Evolutionary conservation across 2,888 invertebrate species (phyloP).

Genomic region (Fragum whitleyi): DNA sequence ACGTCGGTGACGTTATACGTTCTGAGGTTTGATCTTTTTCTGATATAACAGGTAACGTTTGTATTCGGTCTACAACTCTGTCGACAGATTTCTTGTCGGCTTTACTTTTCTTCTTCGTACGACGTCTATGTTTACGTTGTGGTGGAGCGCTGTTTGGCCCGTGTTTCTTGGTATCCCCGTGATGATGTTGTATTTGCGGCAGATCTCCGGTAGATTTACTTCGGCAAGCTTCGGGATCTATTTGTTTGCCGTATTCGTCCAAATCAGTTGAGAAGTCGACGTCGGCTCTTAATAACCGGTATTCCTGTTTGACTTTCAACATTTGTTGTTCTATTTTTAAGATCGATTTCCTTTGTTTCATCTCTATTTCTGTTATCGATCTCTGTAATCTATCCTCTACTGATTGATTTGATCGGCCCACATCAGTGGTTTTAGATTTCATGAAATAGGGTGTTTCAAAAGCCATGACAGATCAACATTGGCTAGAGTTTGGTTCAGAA

Average conservation of each 20-base stretch:
- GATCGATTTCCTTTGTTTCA: slow-evolving; percentile 46
- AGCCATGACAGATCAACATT: slow-evolving; percentile 10
- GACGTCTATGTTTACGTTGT: slow-evolving; percentile 5
- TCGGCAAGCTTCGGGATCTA: slow-evolving; percentile 30
- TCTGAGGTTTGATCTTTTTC: neutral
- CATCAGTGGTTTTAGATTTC: slow-evolving; percentile 53
- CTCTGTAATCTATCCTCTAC: slow-evolving; percentile 51
- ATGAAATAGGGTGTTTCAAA: slow-evolving; percentile 60
- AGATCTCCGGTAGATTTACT: slow-evolving; percentile 40
- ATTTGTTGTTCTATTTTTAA: slow-evolving; percentile 49
- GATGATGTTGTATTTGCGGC: slow-evolving; percentile 5
- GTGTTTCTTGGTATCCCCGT: neutral
- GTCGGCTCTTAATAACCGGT: slow-evolving; percentile 37
- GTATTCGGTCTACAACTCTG: neutral
- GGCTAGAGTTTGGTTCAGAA: too few relatives aligned
- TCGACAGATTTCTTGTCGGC: neutral
- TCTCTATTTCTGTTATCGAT: slow-evolving; percentile 38
- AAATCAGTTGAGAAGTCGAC: slow-evolving; percentile 55
- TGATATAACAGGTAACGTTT: neutral
- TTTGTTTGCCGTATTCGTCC: slow-evolving; percentile 40
- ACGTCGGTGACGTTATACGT: slow-evolving; percentile 3
- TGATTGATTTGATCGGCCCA: slow-evolving; percentile 50
- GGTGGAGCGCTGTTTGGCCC: slow-evolving; percentile 8
- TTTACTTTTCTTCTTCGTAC: neutral
- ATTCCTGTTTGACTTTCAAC: slow-evolving; percentile 40